phyloP scores from a whole-genome alignment of 2,113 vertebrate genomes.

The Ciconia stormi region DNA sequence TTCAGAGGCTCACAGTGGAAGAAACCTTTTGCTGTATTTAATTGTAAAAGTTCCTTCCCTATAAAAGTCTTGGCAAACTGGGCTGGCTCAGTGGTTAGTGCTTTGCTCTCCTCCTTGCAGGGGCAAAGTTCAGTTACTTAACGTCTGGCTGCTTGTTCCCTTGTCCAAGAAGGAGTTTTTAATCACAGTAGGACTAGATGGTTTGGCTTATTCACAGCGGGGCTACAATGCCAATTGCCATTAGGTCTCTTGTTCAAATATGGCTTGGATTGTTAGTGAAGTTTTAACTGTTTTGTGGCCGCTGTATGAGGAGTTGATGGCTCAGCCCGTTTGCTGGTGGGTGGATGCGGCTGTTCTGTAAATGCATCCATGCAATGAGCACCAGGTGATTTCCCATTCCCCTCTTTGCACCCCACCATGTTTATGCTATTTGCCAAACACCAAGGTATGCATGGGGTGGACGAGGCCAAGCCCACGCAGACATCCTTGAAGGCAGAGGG shows the following conservation, averaged over 20 bases:
- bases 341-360: neutral
- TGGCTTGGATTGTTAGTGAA: neutral
- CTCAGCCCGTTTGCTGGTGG: neutral
- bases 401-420: neutral
- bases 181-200: conserved; percentile 49
- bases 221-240: conserved; percentile 33
- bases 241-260: conserved; percentile 29
- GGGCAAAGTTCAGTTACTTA: conserved; percentile 59
- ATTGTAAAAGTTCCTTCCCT: conserved; percentile 66
- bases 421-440: neutral
- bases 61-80: conserved; percentile 64
- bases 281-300: conserved; percentile 34
- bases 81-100: conserved; percentile 55
- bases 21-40: conserved; percentile 60
- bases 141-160: conserved; percentile 19
- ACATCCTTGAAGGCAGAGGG: neutral
- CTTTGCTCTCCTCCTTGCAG: conserved; percentile 54
- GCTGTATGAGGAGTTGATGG: neutral
- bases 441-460: neutral
- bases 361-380: neutral
- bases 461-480: neutral
- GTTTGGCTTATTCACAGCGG: conserved; percentile 46
- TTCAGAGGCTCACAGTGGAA: conserved; percentile 59
- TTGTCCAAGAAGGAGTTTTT: conserved; percentile 57
- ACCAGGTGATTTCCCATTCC: neutral